Evolutionary conservation across 1,140 invertebrate genomes (phyloP), one percentile per base, ranked within the genome.

Genomic region (Drosophila ambigua): DNA sequence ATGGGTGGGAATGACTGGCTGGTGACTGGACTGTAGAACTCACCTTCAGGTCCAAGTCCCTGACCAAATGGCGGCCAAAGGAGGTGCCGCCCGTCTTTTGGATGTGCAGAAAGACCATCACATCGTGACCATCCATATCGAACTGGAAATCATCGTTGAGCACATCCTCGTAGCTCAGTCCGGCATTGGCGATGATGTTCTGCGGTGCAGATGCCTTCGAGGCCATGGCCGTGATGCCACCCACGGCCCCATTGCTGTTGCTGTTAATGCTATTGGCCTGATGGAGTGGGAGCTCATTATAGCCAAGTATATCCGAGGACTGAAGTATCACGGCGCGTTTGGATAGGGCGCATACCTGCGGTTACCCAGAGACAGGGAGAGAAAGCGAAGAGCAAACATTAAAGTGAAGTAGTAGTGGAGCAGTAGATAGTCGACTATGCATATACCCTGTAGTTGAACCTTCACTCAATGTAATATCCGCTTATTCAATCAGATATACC

Each of bases 91-190:
- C 94, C 11, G 94, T 94, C 84, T 99, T 99, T 93, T 99, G 98
- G 92, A 99, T 99, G 91, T 99, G 98, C 46, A 99, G 93, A 92
- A 99, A 99, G 16, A 99, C 98, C 93, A 99, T 97, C 16, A 99
- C 98, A 93, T 99, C 98, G 80, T 97, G 95, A 6, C 95, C 96
- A 90, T 97, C 95, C 90, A 98, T 96, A 91, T 97, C 96, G 92
- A 97, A 97, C 74, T 95, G 94, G 92, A 96, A 96, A 91, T 97
- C 96, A 91, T 97, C 96, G 82, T 96, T 96, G 15, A 97, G 93
- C 72, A 97, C 95, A 92, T 97, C 96, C 77, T 97, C 96, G 87
- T 97, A 97, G 75, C 95, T 95, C 51, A 95, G 92, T 20, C 94
- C 94, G 81, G 94, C 94, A 49, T 90, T 88, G 48, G 85, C 85